These are phyloP conservation scores for Epinotia demarniana DNA, from an alignment of 2,888 invertebrate genomes.

Conservation along the genomic window DNA sequence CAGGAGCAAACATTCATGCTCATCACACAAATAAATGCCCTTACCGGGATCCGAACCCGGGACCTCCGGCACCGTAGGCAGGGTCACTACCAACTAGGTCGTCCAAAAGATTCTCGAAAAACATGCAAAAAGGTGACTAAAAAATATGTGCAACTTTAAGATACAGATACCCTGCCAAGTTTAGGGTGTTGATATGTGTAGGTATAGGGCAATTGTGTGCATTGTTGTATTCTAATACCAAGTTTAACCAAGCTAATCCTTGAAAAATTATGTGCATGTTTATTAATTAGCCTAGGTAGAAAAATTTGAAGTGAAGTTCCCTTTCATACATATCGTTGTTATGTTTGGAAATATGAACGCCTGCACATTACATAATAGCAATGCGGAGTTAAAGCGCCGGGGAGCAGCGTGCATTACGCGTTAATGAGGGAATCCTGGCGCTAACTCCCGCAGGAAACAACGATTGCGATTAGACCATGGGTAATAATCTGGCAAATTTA, in stretches of 20 bases:
- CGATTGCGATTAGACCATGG: slow-evolving; percentile 3
- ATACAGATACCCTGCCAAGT: too few relatives aligned
- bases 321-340: not conserved
- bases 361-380: slow-evolving; percentile 10
- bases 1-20: too few relatives aligned
- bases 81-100: too few relatives aligned
- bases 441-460: slow-evolving; percentile 1
- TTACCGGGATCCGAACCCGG: too few relatives aligned
- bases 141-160: too few relatives aligned
- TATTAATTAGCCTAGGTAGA: too few relatives aligned
- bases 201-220: not conserved
- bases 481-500: not conserved
- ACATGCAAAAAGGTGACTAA: too few relatives aligned
- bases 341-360: not conserved
- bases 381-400: slow-evolving; percentile 11
- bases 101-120: too few relatives aligned
- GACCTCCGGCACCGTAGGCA: too few relatives aligned
- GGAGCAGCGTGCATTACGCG: slow-evolving; percentile 2
- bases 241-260: not conserved
- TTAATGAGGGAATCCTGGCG: slow-evolving; percentile 25
- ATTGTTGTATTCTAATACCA: too few relatives aligned
- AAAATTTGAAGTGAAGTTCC: not conserved
- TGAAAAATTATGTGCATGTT: not conserved
- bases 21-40: too few relatives aligned
- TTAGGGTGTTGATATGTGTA: too few relatives aligned